phyloP scores from a whole-genome alignment of 2,113 vertebrate species.

The Buteo buteo region DNA sequence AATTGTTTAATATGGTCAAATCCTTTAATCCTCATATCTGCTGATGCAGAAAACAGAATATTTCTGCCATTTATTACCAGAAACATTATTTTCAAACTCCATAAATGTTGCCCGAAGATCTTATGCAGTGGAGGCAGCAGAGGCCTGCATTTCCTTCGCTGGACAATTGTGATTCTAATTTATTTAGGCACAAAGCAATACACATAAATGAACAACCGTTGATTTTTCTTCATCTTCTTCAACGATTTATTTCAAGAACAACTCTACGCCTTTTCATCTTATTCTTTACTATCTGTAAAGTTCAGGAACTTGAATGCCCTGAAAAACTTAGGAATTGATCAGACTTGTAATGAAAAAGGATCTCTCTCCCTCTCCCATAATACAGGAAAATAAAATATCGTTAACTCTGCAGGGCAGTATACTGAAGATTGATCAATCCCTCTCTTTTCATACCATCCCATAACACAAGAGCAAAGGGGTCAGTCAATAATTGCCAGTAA shows the following conservation, averaged over 20 bases:
- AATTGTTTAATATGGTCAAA: constrained; percentile 79
- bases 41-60: constrained; percentile 79
- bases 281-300: constrained; percentile 2
- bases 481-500: constrained; percentile 45
- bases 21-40: constrained; percentile 81
- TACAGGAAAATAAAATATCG: constrained; percentile 52
- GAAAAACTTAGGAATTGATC: constrained; percentile 59
- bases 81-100: constrained; percentile 76
- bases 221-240: constrained; percentile 34
- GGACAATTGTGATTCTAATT: constrained; percentile 73
- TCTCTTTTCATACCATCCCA: constrained; percentile 19
- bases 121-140: constrained; percentile 56
- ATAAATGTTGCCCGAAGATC: constrained; percentile 67
- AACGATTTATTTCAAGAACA: constrained; percentile 13
- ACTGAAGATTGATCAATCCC: constrained; percentile 45
- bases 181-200: constrained; percentile 64
- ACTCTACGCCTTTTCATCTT: constrained; percentile 5
- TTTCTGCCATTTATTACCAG: constrained; percentile 79
- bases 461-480: constrained; percentile 30
- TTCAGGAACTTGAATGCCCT: constrained; percentile 24
- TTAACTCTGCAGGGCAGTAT: constrained; percentile 45
- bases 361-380: constrained; percentile 9
- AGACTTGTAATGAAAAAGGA: constrained; percentile 46
- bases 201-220: constrained; percentile 37
- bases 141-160: constrained; percentile 48